These are phyloP conservation scores for Gallinago paraguaiae DNA, from an alignment of 2,113 vertebrate genomes.

Conservation along the genomic window DNA sequence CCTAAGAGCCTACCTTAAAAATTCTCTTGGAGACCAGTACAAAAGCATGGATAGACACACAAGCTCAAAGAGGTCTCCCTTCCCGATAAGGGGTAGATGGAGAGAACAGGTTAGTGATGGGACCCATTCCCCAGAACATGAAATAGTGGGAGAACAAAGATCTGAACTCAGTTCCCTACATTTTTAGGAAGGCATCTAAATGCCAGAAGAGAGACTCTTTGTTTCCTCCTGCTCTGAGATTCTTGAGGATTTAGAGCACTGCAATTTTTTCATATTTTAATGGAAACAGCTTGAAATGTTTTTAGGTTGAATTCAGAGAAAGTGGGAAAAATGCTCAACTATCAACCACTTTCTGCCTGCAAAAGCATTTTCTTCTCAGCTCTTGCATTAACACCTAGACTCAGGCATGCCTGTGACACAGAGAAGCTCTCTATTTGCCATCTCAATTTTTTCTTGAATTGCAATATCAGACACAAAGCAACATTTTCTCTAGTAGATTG, in stretches of 20 bases:
- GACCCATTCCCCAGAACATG: not conserved
- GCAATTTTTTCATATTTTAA: not conserved
- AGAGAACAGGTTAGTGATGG: not conserved
- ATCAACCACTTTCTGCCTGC: not conserved
- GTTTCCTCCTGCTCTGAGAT: not conserved
- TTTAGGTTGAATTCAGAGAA: not conserved
- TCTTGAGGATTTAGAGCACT: not conserved
- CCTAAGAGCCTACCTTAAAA: not conserved
- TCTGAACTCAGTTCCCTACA: not conserved
- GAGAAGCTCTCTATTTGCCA: not conserved
- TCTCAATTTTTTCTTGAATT: slow-evolving; percentile 2
- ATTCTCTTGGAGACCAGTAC: not conserved
- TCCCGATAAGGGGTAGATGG: not conserved
- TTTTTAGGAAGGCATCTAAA: not conserved
- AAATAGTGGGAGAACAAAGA: not conserved
- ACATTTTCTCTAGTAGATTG: slow-evolving; percentile 42
- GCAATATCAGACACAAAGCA: slow-evolving; percentile 36
- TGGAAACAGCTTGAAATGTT: not conserved
- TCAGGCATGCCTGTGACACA: not conserved
- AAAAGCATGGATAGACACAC: not conserved
- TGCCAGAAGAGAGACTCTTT: not conserved
- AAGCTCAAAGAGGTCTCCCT: rapidly evolving
- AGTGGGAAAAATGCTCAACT: not conserved
- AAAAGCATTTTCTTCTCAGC: not conserved
- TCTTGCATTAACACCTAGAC: not conserved